Conservation (phyloP, 2,113 vertebrate species). For the Lathamus discolor region DNA sequence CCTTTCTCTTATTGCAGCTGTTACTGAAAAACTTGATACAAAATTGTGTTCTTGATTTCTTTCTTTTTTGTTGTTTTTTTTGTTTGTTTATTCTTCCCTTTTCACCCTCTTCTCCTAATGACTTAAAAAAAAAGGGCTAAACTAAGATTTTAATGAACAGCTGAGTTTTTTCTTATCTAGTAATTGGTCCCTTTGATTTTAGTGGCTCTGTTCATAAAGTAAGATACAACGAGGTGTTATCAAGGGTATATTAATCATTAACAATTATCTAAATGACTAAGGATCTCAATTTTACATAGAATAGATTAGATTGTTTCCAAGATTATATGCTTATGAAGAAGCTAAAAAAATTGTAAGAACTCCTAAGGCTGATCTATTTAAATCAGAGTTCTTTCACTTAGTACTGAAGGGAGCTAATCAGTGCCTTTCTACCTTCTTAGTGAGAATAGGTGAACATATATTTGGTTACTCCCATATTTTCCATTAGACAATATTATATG, state of each 20-base stretch:
- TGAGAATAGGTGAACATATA: not conserved
- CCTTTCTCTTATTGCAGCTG: not conserved
- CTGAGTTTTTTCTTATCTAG: constrained; percentile 1
- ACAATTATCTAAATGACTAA: constrained; percentile 22
- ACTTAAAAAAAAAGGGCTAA: not conserved
- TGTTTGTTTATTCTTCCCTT: not conserved
- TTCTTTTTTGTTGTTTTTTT: not conserved
- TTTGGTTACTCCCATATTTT: not conserved
- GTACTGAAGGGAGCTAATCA: not conserved
- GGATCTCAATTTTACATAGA: constrained; percentile 29
- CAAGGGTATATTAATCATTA: constrained; percentile 31
- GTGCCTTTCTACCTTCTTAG: not conserved
- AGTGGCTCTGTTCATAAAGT: not conserved
- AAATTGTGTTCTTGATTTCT: not conserved
- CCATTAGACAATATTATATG: not conserved
- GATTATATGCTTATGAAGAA: not conserved
- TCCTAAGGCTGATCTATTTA: not conserved
- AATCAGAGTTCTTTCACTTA: not conserved
- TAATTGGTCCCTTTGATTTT: constrained; percentile 41
- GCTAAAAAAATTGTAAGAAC: not conserved
- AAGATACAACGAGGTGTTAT: constrained; percentile 13
- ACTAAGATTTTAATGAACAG: not conserved
- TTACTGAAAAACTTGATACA: not conserved
- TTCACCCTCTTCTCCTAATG: not conserved
- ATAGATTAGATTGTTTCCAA: constrained; percentile 20